phyloP scores from a whole-genome alignment of 2,888 invertebrate genomes.

The Drosophila parthenogenetica region DNA sequence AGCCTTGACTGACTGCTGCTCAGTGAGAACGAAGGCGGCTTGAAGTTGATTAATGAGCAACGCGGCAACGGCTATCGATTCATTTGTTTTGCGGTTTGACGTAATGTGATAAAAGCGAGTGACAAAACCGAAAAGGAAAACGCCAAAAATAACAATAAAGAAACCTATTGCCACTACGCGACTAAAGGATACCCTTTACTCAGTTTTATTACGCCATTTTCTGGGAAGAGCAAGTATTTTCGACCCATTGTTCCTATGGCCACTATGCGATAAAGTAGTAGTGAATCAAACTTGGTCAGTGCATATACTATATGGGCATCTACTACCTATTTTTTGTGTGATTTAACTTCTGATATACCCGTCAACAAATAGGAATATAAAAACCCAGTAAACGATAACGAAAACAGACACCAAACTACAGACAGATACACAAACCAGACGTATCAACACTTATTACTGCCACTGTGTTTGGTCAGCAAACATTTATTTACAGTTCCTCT shows the following conservation, averaged over 20 bases:
- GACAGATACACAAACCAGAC: slow-evolving; percentile 24
- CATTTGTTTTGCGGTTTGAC: slow-evolving; percentile 54
- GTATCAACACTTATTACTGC: slow-evolving; percentile 30
- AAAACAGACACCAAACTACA: slow-evolving; percentile 11
- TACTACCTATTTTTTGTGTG: too few species aligned
- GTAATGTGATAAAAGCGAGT: slow-evolving; percentile 50
- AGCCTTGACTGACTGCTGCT: slow-evolving; percentile 14
- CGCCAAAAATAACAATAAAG: slow-evolving; percentile 1
- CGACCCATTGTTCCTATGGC: too few species aligned
- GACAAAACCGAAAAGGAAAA: slow-evolving; percentile 14
- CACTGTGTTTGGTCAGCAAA: slow-evolving; percentile 10
- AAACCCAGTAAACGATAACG: slow-evolving; percentile 31
- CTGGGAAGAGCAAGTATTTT: too few species aligned
- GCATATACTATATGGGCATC: too few species aligned
- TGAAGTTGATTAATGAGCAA: slow-evolving; percentile 75
- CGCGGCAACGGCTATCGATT: slow-evolving; percentile 59
- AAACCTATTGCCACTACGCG: slow-evolving; percentile 15
- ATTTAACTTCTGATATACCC: too few species aligned
- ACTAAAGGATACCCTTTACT: too few species aligned
- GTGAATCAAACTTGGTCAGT: too few species aligned
- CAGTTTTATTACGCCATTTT: too few species aligned
- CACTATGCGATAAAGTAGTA: too few species aligned
- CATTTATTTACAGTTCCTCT: slow-evolving; percentile 13
- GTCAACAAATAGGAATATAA: slow-evolving; percentile 21
- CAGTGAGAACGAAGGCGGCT: slow-evolving; percentile 10